Evolutionary conservation across 23 tunicate species (phyloP), one percentile per base, ranked within the genome.

Genomic region (Botrylloides violaceus): DNA sequence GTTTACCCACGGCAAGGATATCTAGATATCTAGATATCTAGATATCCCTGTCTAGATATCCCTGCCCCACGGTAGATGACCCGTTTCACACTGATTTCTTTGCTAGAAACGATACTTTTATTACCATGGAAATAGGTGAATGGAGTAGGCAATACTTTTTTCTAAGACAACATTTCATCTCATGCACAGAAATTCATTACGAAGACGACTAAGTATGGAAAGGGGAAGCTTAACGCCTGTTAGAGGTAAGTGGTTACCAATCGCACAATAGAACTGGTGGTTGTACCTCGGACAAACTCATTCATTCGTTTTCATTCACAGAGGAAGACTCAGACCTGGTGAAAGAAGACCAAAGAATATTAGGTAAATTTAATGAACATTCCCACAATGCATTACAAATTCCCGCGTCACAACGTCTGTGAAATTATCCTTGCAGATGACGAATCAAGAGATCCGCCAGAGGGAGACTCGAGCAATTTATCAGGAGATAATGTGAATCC

Each of bases 391-490:
- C n/a, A n/a, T n/a, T n/a, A n/a, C n/a, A n/a, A n/a, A n/a, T n/a
- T n/a, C n/a, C n/a, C n/a, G n/a, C n/a, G n/a, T n/a, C n/a, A n/a
- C 22, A 15, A 28, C 2, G 84, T 61, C 33, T 66, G 15, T 43
- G 53, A 9, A 7, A 7, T 43, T 15, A 43, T 43, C 12, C 15
- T 43, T 43, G 53, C 53, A 43, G 53, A 15, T 15, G 53, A 43
- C 15, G 15, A 43, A 43, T 15, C 53, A 43, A 9, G 89, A 29
- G 73, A 77, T 61, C 89, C 89, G 29, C 89, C 89, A 71, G 89
- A 83, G 73, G 89, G 89, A 34, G 78, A 80, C 26, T 65, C 79
- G 18, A 76, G 82, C 39, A 59, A 80, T 1, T 68, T 39, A 34
- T 39, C 58, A 18, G 74, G 56, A 22, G 58, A 68, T 19, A 36